Evolutionary conservation across 2,888 invertebrate species (phyloP).

Genomic region (Oxyteleia sp.): DNA sequence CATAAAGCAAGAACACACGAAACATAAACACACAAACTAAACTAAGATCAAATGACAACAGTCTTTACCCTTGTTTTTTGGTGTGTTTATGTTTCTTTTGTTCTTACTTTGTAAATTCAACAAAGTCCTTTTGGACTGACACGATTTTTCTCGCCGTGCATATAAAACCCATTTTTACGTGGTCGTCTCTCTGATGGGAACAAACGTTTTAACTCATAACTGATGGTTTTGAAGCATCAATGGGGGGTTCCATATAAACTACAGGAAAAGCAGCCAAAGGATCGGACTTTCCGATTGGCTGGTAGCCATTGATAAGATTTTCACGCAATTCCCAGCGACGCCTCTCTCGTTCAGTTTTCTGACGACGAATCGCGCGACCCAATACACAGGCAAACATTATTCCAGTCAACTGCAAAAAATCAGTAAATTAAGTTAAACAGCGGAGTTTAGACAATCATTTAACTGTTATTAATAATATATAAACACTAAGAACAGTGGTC

Average conservation of each 20-base stretch:
- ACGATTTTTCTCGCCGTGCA: too few relatives aligned
- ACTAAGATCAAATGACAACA: too few relatives aligned
- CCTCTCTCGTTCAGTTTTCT: conserved; percentile 92
- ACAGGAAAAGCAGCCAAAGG: conserved; percentile 83
- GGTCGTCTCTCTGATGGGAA: background rate
- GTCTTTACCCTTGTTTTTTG: too few relatives aligned
- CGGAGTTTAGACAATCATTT: too few relatives aligned
- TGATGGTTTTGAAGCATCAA: conserved; percentile 70
- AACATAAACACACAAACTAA: too few relatives aligned
- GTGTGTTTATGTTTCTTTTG: too few relatives aligned
- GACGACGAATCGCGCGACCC: conserved; percentile 94
- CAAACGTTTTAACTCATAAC: conserved; percentile 47
- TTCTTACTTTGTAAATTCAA: too few relatives aligned
- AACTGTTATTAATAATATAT: too few relatives aligned
- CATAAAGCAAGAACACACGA: too few relatives aligned
- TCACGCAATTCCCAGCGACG: conserved; percentile 91
- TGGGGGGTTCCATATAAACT: conserved; percentile 82
- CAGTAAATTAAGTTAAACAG: background rate
- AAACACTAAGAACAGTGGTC: too few relatives aligned
- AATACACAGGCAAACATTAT: conserved; percentile 96
- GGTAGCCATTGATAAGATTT: conserved; percentile 88
- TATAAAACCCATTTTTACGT: conserved; percentile 22
- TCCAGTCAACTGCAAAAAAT: conserved; percentile 91
- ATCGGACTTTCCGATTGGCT: conserved; percentile 85
- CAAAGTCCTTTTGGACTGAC: too few relatives aligned